These are phyloP conservation scores for Zosterops japonicus DNA, from an alignment of 2,113 vertebrate species.

Conservation along the genomic window DNA sequence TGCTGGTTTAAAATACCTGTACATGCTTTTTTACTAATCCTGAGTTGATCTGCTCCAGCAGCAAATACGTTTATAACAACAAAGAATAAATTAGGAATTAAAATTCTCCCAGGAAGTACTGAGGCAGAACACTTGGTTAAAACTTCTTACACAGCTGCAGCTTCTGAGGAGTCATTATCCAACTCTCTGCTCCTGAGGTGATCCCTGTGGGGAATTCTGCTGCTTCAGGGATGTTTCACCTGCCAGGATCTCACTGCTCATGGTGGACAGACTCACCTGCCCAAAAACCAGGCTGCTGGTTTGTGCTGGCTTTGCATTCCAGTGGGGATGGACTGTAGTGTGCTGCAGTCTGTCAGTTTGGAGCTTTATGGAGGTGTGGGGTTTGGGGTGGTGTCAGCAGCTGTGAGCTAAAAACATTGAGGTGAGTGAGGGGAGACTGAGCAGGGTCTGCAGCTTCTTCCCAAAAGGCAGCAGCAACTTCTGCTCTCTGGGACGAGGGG, in stretches of 20 bases:
- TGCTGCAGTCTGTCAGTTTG: rapidly evolving
- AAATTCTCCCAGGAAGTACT: not conserved
- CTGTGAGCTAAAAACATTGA: rapidly evolving
- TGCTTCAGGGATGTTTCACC: not conserved
- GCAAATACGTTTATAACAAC: rapidly evolving
- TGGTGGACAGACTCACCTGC: not conserved
- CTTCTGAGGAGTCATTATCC: not conserved
- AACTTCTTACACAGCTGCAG: rapidly evolving
- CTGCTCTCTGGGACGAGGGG: not conserved
- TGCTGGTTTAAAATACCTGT: not conserved
- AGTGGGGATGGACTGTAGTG: rapidly evolving
- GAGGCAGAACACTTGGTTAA: rapidly evolving
- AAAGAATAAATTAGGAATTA: not conserved
- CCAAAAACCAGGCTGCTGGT: not conserved
- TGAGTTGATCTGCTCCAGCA: not conserved
- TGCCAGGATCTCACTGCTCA: rapidly evolving
- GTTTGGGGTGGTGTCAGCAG: not conserved
- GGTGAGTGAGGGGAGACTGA: not conserved
- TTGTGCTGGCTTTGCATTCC: not conserved
- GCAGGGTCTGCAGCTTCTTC: not conserved
- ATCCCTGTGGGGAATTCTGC: not conserved
- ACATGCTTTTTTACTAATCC: rapidly evolving
- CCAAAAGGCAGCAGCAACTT: not conserved
- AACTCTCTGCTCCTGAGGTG: rapidly evolving
- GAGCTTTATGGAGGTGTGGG: not conserved